phyloP scores from a whole-genome alignment of 2,888 invertebrate genomes.

The Lasioglossum villosulum region DNA sequence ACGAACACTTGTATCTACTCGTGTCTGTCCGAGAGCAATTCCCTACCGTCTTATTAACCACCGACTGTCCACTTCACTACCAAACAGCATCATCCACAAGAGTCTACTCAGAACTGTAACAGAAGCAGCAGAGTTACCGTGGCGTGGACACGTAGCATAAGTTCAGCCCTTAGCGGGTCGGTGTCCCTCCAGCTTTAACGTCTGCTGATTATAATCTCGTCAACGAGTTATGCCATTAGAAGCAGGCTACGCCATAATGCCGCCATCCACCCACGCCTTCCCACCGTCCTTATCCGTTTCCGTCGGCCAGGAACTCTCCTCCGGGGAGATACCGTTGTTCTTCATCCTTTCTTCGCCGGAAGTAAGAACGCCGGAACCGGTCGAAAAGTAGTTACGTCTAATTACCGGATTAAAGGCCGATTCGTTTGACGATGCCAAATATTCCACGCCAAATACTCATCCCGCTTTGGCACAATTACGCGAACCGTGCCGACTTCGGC shows the following conservation, averaged over 20 bases:
- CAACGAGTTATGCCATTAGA: constrained; percentile 82
- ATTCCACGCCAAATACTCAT: background rate
- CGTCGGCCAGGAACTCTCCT: constrained; percentile 26
- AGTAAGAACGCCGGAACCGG: background rate
- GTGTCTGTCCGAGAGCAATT: background rate
- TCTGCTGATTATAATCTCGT: constrained; percentile 84
- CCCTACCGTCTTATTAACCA: background rate
- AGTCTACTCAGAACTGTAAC: background rate
- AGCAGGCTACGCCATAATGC: constrained; percentile 64
- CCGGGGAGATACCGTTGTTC: constrained; percentile 28
- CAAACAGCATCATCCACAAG: background rate
- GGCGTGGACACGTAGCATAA: constrained; percentile 22
- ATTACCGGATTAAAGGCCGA: constrained; percentile 47
- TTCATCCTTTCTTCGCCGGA: constrained; percentile 25
- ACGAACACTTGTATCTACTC: background rate
- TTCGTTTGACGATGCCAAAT: constrained; percentile 10
- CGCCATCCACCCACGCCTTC: constrained; percentile 32
- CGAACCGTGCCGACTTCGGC: background rate
- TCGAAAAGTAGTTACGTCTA: constrained; percentile 19
- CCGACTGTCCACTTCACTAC: background rate
- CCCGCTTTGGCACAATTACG: background rate
- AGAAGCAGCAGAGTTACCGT: background rate
- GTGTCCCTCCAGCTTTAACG: constrained; percentile 78
- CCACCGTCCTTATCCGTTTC: constrained; percentile 51
- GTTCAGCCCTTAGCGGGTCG: constrained; percentile 46